A percentile compares a stretch with the other conserved stretches of the same genome.
Conservation (phyloP, 2,113 vertebrate genomes). For the Psammodynastes pulverulentus region DNA sequence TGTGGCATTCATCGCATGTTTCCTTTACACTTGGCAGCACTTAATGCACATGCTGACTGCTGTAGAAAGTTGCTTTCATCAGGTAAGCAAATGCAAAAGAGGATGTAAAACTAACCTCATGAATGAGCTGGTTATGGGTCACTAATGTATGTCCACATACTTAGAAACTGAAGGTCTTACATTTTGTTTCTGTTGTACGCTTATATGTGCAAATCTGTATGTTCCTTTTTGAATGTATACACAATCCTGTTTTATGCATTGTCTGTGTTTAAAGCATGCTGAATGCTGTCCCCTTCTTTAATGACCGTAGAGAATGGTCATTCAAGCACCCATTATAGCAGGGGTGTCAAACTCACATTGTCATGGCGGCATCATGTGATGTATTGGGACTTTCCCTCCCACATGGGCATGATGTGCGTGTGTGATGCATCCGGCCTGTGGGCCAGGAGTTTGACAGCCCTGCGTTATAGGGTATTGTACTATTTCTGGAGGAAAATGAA, state of each 20-base stretch:
- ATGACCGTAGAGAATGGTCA: background rate
- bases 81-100: constrained; percentile 70
- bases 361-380: too few relatives aligned
- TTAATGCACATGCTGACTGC: constrained; percentile 94
- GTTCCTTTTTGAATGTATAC: constrained; percentile 31
- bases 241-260: background rate
- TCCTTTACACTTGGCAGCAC: constrained; percentile 89
- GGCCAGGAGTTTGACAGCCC: too few relatives aligned
- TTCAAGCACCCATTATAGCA: background rate
- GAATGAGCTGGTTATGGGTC: constrained; percentile 27
- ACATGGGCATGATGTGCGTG: too few relatives aligned
- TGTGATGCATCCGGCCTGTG: too few relatives aligned
- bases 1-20: constrained; percentile 95
- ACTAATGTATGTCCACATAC: constrained; percentile 12
- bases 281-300: background rate
- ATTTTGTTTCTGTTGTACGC: constrained; percentile 3
- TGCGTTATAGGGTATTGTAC: background rate
- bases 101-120: constrained; percentile 21
- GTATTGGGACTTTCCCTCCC: too few relatives aligned
- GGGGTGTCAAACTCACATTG: too few relatives aligned
- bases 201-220: background rate
- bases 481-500: background rate
- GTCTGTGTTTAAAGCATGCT: background rate
- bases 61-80: constrained; percentile 93
- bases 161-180: constrained; percentile 29